Evolutionary conservation across 2,113 vertebrate species (phyloP), one percentile per base, ranked within the genome.

Genomic region (Prionailurus viverrinus): DNA sequence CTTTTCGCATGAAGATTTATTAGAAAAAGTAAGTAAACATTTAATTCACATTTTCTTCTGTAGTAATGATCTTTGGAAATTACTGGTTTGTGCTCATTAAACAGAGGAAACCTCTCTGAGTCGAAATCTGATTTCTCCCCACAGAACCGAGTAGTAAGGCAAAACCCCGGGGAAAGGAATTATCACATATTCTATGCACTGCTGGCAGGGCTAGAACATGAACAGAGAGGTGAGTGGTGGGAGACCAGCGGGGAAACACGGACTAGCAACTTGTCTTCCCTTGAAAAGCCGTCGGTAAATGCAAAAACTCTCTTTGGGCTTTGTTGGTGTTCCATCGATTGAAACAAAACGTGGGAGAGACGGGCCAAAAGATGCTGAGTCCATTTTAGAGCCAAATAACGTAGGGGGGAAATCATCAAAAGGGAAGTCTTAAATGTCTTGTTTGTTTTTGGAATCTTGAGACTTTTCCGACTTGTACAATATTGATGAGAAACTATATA

Each of bases 161-260:
- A 99, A 98, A 99, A 99, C 97, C 99, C 99, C 0, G 99, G 99
- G 58, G 99, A 99, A 98, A 99, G 99, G 97, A 99, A 99, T 99
- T 99, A 99, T 97, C 99, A 99, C 99, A 99, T 99, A 94, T 99
- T 99, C 98, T 99, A 99, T 79, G 99, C 99, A 82, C 99, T 99
- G 98, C 99, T 99, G 98, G 99, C 99, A 53, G 99, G 99, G 98
- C 98, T 99, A 97, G 99, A 98, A 96, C 98, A 95, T 51, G 99
- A 99, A 93, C 99, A 99, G 94, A 99, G 97, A 99, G 99, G 99
- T 99, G 92, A 98, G 99, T 96, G 31, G 4, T 15, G 33, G 5
- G 87, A 13, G 2, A 0, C 0, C 18, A 21, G 33, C 25, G 1
- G 36, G 51, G 78, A 41, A 7, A 88, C 13, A 51, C 0, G 5